A percentile compares a stretch with the other conserved stretches of the same genome.
These are phyloP conservation scores for Alectura lathami DNA, from an alignment of 2,113 vertebrate species.

Conservation along the genomic window DNA sequence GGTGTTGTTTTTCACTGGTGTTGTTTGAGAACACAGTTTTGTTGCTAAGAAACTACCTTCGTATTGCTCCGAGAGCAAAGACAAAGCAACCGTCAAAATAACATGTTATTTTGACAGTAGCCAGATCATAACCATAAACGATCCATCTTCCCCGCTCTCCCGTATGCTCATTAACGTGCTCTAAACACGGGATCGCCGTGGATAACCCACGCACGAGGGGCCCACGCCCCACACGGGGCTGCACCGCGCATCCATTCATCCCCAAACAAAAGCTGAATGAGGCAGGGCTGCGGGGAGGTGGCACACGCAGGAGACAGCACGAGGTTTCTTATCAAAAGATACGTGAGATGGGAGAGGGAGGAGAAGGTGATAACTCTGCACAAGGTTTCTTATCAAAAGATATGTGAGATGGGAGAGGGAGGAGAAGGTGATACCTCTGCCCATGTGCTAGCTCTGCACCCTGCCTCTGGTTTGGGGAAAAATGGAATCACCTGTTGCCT, in stretches of 20 bases:
- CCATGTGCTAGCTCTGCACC: accelerated
- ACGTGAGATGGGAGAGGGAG: background rate
- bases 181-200: slow-evolving; percentile 34
- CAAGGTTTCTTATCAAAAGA: background rate
- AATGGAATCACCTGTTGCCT: background rate
- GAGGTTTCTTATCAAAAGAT: background rate
- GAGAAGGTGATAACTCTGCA: too few relatives aligned
- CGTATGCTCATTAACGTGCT: slow-evolving; percentile 47
- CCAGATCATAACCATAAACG: slow-evolving; percentile 72
- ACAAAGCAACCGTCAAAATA: slow-evolving; percentile 79
- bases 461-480: background rate
- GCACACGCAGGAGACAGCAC: background rate
- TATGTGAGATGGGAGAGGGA: background rate
- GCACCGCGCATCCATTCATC: accelerated
- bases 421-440: background rate
- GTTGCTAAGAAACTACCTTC: slow-evolving; percentile 84
- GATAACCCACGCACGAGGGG: background rate
- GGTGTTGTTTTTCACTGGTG: slow-evolving; percentile 60
- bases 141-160: slow-evolving; percentile 65
- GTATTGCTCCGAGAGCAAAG: slow-evolving; percentile 71
- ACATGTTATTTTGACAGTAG: slow-evolving; percentile 78
- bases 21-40: slow-evolving; percentile 76
- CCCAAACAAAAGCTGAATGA: background rate
- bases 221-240: background rate
- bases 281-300: background rate